A percentile compares a stretch with the other conserved stretches of the same genome.
phyloP scores from a whole-genome alignment of 2,888 invertebrate species.

The Aricia artaxerxes region DNA sequence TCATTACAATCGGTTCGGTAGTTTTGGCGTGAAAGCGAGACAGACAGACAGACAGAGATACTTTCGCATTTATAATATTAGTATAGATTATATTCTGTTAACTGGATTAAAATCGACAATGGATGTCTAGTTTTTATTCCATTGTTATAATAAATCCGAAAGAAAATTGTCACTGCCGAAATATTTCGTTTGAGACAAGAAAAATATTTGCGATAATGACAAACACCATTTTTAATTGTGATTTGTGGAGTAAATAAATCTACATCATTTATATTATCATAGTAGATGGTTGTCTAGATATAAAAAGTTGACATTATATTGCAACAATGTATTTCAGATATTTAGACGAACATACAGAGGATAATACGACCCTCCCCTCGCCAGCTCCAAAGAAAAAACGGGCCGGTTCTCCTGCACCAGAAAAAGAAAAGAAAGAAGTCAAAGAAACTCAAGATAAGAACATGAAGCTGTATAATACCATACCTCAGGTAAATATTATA shows the following conservation, averaged over 20 bases:
- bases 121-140: slow-evolving; percentile 33
- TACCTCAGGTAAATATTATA: slow-evolving; percentile 53
- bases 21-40: too few relatives aligned
- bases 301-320: background rate
- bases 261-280: background rate
- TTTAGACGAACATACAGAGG: slow-evolving; percentile 74
- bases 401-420: slow-evolving; percentile 53
- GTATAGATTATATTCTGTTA: too few relatives aligned
- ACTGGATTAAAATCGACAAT: slow-evolving; percentile 37
- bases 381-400: slow-evolving; percentile 66
- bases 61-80: too few relatives aligned
- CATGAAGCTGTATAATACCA: slow-evolving; percentile 59
- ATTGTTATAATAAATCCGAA: slow-evolving; percentile 52
- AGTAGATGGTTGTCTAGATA: background rate
- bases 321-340: slow-evolving; percentile 52
- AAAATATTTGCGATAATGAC: slow-evolving; percentile 67
- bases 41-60: too few relatives aligned
- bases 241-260: background rate
- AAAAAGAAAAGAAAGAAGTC: slow-evolving; percentile 47
- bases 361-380: slow-evolving; percentile 60
- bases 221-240: slow-evolving; percentile 46
- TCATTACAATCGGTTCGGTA: too few relatives aligned
- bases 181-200: slow-evolving; percentile 50
- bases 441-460: slow-evolving; percentile 47
- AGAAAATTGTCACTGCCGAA: slow-evolving; percentile 62